Evolutionary conservation across 1,140 invertebrate genomes (phyloP).

Genomic region (Drosophila mauritiana): DNA sequence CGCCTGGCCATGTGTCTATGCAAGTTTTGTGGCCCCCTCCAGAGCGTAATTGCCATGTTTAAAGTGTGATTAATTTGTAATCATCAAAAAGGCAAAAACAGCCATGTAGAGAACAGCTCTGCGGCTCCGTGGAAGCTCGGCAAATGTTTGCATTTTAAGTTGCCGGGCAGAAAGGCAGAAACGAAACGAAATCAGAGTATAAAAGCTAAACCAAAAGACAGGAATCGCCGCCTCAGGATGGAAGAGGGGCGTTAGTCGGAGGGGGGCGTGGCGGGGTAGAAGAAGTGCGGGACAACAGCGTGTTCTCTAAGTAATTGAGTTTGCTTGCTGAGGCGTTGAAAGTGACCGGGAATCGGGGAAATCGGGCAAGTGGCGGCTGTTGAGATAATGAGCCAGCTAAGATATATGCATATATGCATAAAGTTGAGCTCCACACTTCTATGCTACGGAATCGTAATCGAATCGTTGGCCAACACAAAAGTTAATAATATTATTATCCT

Average conservation of each 20-base stretch:
- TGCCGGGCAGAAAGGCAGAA: slow-evolving; percentile 26
- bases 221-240: slow-evolving; percentile 62
- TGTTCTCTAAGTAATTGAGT: slow-evolving; percentile 70
- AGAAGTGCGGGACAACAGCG: slow-evolving; percentile 44
- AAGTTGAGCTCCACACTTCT: slow-evolving; percentile 1
- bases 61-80: slow-evolving; percentile 84
- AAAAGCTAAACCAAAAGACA: slow-evolving; percentile 31
- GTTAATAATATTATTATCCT: background rate
- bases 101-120: slow-evolving; percentile 34
- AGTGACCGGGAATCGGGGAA: slow-evolving; percentile 7
- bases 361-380: background rate
- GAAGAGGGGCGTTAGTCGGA: background rate
- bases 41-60: slow-evolving; percentile 80
- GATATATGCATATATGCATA: slow-evolving; percentile 11
- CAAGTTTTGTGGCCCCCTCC: slow-evolving; percentile 46
- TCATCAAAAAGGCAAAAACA: slow-evolving; percentile 77
- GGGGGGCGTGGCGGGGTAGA: slow-evolving; percentile 1
- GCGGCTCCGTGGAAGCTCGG: slow-evolving; percentile 16
- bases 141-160: slow-evolving; percentile 66
- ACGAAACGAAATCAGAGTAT: slow-evolving; percentile 16
- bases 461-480: background rate
- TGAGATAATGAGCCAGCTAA: slow-evolving; percentile 32
- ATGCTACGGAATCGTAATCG: background rate
- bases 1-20: slow-evolving; percentile 47
- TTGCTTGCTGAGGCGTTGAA: slow-evolving; percentile 45